Conservation (phyloP, 2,797 vertebrate species). For the Ceryle rudis region DNA sequence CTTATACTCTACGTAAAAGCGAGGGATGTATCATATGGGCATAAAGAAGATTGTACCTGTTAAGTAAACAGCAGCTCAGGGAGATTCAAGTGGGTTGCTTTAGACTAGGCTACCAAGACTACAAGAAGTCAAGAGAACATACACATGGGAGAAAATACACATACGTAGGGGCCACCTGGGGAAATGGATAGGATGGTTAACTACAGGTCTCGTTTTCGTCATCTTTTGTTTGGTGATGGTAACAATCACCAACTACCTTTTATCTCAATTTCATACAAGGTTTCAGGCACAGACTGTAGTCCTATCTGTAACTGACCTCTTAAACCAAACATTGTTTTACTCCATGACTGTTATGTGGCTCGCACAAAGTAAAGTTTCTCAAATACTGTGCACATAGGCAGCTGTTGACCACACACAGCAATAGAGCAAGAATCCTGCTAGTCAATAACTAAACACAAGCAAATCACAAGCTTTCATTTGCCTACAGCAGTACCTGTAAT, state of each 20-base stretch:
- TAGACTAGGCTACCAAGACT: not conserved
- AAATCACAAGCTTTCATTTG: not conserved
- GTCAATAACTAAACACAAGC: not conserved
- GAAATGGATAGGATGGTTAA: accelerated
- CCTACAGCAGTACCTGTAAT: not conserved
- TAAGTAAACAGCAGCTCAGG: not conserved
- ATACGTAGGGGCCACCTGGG: accelerated
- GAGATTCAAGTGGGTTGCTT: not conserved
- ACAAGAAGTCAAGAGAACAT: not conserved
- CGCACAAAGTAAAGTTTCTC: not conserved
- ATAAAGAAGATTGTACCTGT: not conserved
- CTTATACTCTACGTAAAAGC: not conserved
- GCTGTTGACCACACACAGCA: not conserved
- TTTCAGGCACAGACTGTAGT: not conserved
- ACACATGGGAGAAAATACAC: accelerated
- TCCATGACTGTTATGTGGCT: not conserved
- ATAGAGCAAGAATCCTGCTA: not conserved
- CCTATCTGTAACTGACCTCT: not conserved
- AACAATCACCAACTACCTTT: not conserved
- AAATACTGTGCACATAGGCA: not conserved
- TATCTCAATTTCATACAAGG: not conserved
- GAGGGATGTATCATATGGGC: not conserved
- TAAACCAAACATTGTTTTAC: not conserved
- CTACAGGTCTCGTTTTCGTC: not conserved
- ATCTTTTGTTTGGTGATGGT: not conserved